Evolutionary conservation across 1,140 invertebrate genomes (phyloP).

Genomic region (Andricus grossulariae): DNA sequence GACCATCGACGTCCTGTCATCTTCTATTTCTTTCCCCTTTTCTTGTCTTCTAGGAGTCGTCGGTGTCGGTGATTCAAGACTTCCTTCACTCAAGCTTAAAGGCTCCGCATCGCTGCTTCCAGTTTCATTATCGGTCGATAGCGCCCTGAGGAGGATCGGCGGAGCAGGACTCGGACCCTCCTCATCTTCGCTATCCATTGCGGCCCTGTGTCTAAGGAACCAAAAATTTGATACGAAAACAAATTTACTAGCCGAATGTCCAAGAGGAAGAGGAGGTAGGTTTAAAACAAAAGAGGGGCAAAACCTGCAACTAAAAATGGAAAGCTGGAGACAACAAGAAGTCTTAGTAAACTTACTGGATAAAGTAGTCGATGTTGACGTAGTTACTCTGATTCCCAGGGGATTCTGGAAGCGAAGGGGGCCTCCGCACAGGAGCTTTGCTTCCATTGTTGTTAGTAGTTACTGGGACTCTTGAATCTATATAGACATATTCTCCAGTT

Average conservation of each 20-base stretch:
- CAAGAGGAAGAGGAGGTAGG: slow-evolving; percentile 35
- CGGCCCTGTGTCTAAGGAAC: slow-evolving; percentile 68
- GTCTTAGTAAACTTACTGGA: slow-evolving; percentile 79
- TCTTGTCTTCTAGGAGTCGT: slow-evolving; percentile 72
- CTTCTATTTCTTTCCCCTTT: slow-evolving; percentile 74
- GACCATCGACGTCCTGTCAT: slow-evolving; percentile 85
- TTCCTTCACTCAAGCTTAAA: slow-evolving; percentile 72
- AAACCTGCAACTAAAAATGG: slow-evolving; percentile 27
- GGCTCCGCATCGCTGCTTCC: slow-evolving; percentile 74
- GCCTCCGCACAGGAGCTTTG: slow-evolving; percentile 65
- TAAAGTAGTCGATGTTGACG: slow-evolving; percentile 93
- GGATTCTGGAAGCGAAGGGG: slow-evolving; percentile 81
- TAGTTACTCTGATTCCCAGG: slow-evolving; percentile 88
- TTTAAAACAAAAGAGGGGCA: slow-evolving; percentile 35
- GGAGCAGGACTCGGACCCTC: slow-evolving; percentile 70
- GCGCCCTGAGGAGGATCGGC: slow-evolving; percentile 69
- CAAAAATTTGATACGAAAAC: slow-evolving; percentile 30
- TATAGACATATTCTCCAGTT: slow-evolving; percentile 87
- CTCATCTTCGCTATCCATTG: slow-evolving; percentile 73
- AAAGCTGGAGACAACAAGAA: neutral
- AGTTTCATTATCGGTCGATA: slow-evolving; percentile 74
- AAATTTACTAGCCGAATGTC: slow-evolving; percentile 43
- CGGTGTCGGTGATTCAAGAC: slow-evolving; percentile 73
- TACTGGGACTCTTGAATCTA: slow-evolving; percentile 79
- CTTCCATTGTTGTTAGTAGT: slow-evolving; percentile 63